Conservation (phyloP, 2,888 invertebrate genomes). For the Eupeodes luniger region DNA sequence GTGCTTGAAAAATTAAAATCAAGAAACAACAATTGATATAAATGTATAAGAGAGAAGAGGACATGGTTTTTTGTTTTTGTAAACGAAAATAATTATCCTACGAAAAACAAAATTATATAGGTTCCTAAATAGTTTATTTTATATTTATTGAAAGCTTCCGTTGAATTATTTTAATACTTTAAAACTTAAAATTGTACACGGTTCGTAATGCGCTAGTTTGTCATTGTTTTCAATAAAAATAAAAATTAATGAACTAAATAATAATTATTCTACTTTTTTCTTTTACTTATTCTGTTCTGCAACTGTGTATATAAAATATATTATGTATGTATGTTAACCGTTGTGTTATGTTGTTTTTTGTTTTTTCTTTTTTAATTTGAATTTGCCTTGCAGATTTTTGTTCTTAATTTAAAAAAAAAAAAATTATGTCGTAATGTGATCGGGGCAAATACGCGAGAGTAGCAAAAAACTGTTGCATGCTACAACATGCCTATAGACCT, state of each 20-base stretch:
- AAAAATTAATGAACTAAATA: conserved; percentile 44
- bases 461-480: conserved; percentile 52
- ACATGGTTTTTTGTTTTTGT: background rate
- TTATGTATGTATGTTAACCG: conserved; percentile 60
- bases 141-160: conserved; percentile 29
- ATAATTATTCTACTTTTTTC: conserved; percentile 40
- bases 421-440: conserved; percentile 57
- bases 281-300: conserved; percentile 11
- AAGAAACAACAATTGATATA: conserved; percentile 43
- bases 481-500: conserved; percentile 52
- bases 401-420: conserved; percentile 34
- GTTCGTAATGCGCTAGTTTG: background rate
- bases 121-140: conserved; percentile 27
- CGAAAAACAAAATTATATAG: conserved; percentile 47
- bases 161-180: conserved; percentile 40
- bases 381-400: conserved; percentile 23
- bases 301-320: conserved; percentile 72
- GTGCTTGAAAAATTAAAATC: conserved; percentile 6
- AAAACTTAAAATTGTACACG: conserved; percentile 40
- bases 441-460: conserved; percentile 50
- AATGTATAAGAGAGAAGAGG: background rate
- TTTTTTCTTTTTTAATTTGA: background rate
- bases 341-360: conserved; percentile 38
- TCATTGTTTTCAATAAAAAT: conserved; percentile 17
- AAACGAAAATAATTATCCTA: conserved; percentile 56